A percentile compares a stretch with the other conserved stretches of the same genome.
phyloP scores from a whole-genome alignment of 2,888 invertebrate genomes.

The Euzophera pinguis region DNA sequence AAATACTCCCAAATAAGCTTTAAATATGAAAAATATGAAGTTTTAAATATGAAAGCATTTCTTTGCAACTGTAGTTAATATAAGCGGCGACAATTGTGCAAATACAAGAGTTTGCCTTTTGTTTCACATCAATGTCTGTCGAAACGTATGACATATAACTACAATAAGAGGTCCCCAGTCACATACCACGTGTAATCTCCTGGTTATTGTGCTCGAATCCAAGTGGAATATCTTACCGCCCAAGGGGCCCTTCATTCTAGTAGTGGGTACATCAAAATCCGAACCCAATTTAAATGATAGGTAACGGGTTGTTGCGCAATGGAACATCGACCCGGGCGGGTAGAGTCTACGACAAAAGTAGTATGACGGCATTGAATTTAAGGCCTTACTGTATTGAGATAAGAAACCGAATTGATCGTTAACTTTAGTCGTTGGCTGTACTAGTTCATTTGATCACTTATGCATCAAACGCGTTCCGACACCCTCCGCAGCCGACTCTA shows the following conservation, averaged over 20 bases:
- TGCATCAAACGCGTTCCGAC: constrained; percentile 70
- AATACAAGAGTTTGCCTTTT: constrained; percentile 12
- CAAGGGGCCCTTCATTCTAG: constrained; percentile 30
- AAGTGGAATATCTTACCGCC: constrained; percentile 40
- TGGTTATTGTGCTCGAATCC: constrained; percentile 43
- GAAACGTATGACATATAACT: constrained; percentile 41
- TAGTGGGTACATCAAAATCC: constrained; percentile 53
- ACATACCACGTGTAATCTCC: constrained; percentile 54
- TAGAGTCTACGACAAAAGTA: constrained; percentile 20
- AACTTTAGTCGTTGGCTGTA: constrained; percentile 16
- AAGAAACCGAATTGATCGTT: background rate
- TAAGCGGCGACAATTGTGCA: background rate
- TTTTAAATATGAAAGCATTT: no score
- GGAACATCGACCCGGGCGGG: constrained; percentile 62
- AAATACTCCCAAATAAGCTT: no score
- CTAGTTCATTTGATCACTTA: constrained; percentile 63
- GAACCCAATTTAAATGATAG: constrained; percentile 70
- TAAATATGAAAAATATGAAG: no score
- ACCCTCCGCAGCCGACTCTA: constrained; percentile 36
- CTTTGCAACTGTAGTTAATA: background rate
- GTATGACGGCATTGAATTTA: background rate
- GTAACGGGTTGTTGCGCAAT: constrained; percentile 72
- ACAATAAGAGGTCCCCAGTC: constrained; percentile 43
- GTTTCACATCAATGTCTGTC: constrained; percentile 30
- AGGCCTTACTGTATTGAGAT: background rate